Evolutionary conservation across 2,797 vertebrate genomes (phyloP), one percentile per base, ranked within the genome.

Genomic region (Microtus agrestis): DNA sequence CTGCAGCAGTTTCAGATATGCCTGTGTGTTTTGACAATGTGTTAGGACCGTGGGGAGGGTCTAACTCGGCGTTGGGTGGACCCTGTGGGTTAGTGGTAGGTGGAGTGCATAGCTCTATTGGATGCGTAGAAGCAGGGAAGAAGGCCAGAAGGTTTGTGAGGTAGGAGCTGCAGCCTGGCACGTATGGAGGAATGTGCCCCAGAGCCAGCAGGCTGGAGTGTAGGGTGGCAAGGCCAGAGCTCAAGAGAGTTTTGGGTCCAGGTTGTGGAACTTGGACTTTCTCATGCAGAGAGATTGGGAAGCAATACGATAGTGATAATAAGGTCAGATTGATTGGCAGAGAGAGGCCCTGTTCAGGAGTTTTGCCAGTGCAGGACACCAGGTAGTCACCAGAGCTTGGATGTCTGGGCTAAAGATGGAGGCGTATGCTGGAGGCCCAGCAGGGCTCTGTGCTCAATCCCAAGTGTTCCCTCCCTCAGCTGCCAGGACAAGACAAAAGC

Each of bases 1-100:
- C 0, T 5, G 54, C 69, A 6, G 69, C 48, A 40, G 48, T 51
- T 3, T 29, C 4, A 7, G 31, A 27, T 1, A 5, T 48, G 86
- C 43, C 73, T 15, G 0, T 17, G 0, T 81, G 48, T 67, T 31
- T 88, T 85, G 84, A 87, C n/a, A 29, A 13, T 23, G 34, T 71
- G n/a, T 37, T n/a, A 51, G 25, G 69, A 1, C 1, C 4, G 0
- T 63, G 0, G 46, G 0, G 0, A 15, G 46, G 13, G 61, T 31
- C 23, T 37, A 89, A 46, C 67, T 76, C 79, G 61, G 13, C 13
- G n/a, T 17, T 8, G 48, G 27, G 31, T 3, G 17, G 29, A 5
- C 46, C 56, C 91, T 2, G 21, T 2, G 43, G 81, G 9, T 29
- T 37, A 10, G 37, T 34, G 71, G n/a, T 40, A 9, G 67, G 59